A percentile compares a stretch with the other conserved stretches of the same genome.
phyloP scores from a whole-genome alignment of 2,888 invertebrate genomes.

The Lasioglossum villosulum region DNA sequence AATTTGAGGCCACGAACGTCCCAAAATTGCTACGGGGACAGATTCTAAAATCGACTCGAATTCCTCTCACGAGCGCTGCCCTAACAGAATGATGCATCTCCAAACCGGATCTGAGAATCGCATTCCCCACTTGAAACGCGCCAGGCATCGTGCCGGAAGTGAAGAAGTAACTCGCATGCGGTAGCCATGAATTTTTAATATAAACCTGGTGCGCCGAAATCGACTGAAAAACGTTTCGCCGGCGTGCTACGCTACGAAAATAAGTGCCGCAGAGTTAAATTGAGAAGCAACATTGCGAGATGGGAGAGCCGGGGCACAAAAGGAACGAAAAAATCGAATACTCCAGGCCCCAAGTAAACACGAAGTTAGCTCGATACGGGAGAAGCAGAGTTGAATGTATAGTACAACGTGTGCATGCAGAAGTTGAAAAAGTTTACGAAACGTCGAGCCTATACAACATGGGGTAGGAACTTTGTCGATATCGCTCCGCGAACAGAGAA shows the following conservation, averaged over 20 bases:
- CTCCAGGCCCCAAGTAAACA: conserved; percentile 24
- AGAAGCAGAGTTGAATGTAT: neutral
- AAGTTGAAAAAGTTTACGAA: conserved; percentile 42
- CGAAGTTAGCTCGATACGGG: conserved; percentile 26
- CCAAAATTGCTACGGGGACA: no score
- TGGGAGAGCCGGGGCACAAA: neutral
- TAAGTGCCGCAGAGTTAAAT: neutral
- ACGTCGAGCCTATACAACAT: conserved; percentile 4
- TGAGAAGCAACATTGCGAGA: conserved; percentile 9
- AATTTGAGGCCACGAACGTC: no score
- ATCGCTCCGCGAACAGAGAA: conserved; percentile 25
- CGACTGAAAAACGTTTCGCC: neutral
- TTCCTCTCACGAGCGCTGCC: no score
- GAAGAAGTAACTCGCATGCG: neutral
- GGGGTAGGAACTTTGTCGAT: conserved; percentile 32
- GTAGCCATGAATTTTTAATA: neutral
- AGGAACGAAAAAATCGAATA: conserved; percentile 4
- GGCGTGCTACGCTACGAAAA: neutral
- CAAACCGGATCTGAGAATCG: neutral
- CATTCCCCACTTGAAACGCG: neutral
- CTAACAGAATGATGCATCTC: neutral
- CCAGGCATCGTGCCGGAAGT: neutral
- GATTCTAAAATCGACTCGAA: no score
- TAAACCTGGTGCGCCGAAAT: neutral
- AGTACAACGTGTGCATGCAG: neutral